Base-by-base conservation (phyloP, 2,888 invertebrate genomes). In the Dynastes grantii region DNA sequence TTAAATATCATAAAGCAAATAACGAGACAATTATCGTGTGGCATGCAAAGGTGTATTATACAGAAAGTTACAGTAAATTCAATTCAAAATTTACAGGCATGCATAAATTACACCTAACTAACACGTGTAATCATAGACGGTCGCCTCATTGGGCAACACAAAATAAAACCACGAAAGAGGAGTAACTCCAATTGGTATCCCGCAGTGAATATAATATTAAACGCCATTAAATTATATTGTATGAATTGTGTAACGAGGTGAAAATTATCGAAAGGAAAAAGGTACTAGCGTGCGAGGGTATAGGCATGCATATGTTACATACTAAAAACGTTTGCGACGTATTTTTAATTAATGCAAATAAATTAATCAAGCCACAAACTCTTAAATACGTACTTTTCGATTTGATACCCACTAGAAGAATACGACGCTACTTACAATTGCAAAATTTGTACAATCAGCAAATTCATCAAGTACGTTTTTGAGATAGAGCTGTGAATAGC, bases 101-200 rank as follows among this genome's bases (percentile, higher is more conserved):
- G 68, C 68, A 68, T 68, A 68, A 68, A 76, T 45, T 45, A 76
- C 49, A 49, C 11, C 22, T 76, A 67, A 67, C 76, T 32, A 76
- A 11, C 65, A 40, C 13, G 58, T 29, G 16, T 77, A 77, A 77
- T 82, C 80, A 78, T 58, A 37, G 81, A 81, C 76, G 77, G 65
- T 53, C 67, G 65, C 65, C 32, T 64, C 22, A 80, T 82, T 83
- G 78, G 78, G 79, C 73, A 82, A 81, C 76, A 77, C 78, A 77
- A 79, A 78, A 78, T 79, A 81, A 81, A 81, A 80, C 79, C 64
- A 78, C 77, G 76, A 80, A 79, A 81, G 80, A 80, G 80, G 70
- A 77, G 79, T 78, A 78, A 77, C 55, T 77, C 73, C 81, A 82
- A 81, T 81, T 82, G 81, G 81, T 81, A 77, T 78, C 81, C 82